A percentile compares a stretch with the other conserved stretches of the same genome.
Evolutionary conservation across 2,113 vertebrate species (phyloP).

Genomic region (Mustelus asterias): DNA sequence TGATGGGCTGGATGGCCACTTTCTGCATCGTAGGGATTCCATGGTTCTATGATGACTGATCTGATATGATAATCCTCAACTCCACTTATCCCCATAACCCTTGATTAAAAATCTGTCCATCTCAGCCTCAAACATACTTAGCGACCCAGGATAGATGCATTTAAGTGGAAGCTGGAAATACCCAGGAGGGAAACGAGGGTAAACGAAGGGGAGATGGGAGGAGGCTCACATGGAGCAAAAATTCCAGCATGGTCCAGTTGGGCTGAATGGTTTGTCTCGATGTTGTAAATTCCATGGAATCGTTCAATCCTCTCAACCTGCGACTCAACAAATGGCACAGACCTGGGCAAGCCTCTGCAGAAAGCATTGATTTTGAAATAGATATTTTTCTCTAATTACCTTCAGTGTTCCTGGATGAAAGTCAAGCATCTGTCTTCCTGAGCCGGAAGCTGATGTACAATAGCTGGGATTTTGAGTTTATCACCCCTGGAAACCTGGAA

Average conservation of each 20-base stretch:
- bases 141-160: neutral
- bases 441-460: constrained; percentile 64
- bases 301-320: neutral
- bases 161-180: neutral
- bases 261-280: neutral
- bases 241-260: neutral
- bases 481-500: constrained; percentile 66
- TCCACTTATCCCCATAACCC: too few species aligned
- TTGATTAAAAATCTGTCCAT: too few species aligned
- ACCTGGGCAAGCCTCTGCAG: neutral
- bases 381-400: neutral
- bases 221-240: neutral
- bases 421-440: constrained; percentile 63
- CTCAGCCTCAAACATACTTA: too few species aligned
- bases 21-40: too few species aligned
- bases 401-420: constrained; percentile 56
- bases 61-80: too few species aligned
- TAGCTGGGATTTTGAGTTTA: constrained; percentile 63
- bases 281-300: neutral
- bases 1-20: too few species aligned
- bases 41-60: too few species aligned
- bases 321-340: neutral
- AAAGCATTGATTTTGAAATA: neutral
- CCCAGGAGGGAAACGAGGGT: neutral
- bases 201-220: neutral